Evolutionary conservation across 2,888 invertebrate species (phyloP).

Genomic region (Drosophila cognata): DNA sequence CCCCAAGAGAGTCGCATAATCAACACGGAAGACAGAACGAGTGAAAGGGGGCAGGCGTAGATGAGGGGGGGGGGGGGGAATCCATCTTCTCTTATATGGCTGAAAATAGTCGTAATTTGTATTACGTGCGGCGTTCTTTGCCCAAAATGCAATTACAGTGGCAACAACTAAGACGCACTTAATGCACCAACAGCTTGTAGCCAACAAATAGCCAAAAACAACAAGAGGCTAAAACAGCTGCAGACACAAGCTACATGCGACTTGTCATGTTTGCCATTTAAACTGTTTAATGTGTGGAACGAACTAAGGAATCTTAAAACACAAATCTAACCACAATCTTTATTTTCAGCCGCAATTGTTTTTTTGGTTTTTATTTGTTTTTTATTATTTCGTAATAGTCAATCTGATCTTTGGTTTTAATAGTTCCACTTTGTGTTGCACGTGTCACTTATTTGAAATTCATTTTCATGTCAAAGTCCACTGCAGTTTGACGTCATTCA

Average conservation of each 20-base stretch:
- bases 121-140: conserved; percentile 39
- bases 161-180: conserved; percentile 32
- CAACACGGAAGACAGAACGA: conserved; percentile 25
- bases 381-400: not conserved
- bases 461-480: conserved; percentile 5
- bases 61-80: too few species aligned
- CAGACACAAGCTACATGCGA: conserved; percentile 4
- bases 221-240: not conserved
- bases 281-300: conserved; percentile 67
- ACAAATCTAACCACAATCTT: conserved; percentile 34
- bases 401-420: conserved; percentile 16
- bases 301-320: conserved; percentile 39
- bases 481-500: conserved; percentile 14
- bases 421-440: conserved; percentile 8
- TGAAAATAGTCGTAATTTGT: conserved; percentile 27
- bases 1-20: conserved; percentile 23
- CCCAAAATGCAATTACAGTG: conserved; percentile 32
- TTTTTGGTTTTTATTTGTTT: not conserved
- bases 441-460: conserved; percentile 26
- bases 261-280: conserved; percentile 55
- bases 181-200: conserved; percentile 47
- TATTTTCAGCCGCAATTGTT: conserved; percentile 5
- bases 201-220: conserved; percentile 36
- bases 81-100: conserved; percentile 3
- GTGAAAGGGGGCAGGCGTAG: not conserved